Evolutionary conservation across 2,888 invertebrate species (phyloP), one percentile per base, ranked within the genome.

Genomic region (Phaonia tiefii): DNA sequence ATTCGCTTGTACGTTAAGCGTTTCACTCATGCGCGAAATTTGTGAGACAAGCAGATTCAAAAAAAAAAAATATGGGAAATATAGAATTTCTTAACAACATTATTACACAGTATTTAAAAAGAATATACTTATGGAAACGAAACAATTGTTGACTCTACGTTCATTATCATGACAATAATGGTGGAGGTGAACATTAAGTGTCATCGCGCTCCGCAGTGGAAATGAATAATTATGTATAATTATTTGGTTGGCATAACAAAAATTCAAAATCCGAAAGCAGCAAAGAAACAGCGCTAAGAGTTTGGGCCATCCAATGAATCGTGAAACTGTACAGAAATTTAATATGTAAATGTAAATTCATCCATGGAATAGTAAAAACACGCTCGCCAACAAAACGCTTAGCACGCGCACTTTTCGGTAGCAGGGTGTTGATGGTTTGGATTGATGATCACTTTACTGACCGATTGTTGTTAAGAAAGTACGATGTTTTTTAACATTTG

Each of bases 161-260:
- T 7, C 11, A 54, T 25, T 44, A 44, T 54, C 8, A 22, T 11
- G 51, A 1, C n/a, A n/a, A 49, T 49, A 4, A 49, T 49, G 8
- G 20, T 20, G 20, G 3, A 4, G 10, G 20, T 49, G 49, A 20
- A 49, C 15, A 49, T 17, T 20, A 20, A 4, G 5, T 15, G 15
- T 49, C 49, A 49, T 20, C 20, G 49, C 7, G 4, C 46, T 1
- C 2, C n/a, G 15, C 15, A 54, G 54, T 54, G 54, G 54, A 54
- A 54, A 25, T 54, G 54, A 54, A 54, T 54, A 54, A 54, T 54
- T 54, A 54, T 22, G 22, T 22, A 25, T 54, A 54, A 54, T 54
- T 54, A n/a, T n/a, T n/a, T n/a, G n/a, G n/a, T n/a, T n/a, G n/a
- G n/a, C n/a, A n/a, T n/a, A n/a, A n/a, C n/a, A n/a, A n/a, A n/a